Conservation (phyloP, 1,140 invertebrate species). For the Metaphire vulgaris region DNA sequence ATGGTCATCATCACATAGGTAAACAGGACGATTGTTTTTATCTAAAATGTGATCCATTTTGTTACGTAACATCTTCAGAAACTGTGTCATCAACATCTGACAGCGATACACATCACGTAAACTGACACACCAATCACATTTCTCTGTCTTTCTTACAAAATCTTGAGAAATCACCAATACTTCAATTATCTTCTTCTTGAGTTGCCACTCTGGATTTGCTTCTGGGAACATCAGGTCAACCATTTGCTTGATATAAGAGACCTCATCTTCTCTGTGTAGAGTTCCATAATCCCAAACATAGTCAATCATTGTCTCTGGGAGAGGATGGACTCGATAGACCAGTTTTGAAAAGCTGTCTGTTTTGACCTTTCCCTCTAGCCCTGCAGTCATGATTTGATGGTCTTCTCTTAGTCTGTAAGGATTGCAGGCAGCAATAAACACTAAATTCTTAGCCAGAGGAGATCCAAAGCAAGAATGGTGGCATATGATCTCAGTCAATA, state of each 20-base stretch:
- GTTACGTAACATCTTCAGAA: conserved; percentile 21
- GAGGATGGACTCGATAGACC: conserved; percentile 35
- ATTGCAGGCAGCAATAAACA: conserved; percentile 36
- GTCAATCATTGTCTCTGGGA: conserved; percentile 37
- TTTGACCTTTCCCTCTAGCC: conserved; percentile 34
- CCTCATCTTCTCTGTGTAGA: conserved; percentile 34
- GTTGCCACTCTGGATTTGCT: background rate
- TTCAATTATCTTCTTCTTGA: conserved; percentile 5
- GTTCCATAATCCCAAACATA: conserved; percentile 39
- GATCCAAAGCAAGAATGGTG: conserved; percentile 31
- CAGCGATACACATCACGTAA: conserved; percentile 38
- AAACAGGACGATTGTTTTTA: background rate
- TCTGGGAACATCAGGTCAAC: conserved; percentile 19
- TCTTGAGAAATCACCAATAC: conserved; percentile 32
- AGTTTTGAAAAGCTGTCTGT: conserved; percentile 34
- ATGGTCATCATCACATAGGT: too few species aligned
- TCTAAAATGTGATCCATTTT: conserved; percentile 14
- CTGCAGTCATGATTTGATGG: conserved; percentile 30
- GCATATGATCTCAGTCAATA: conserved; percentile 34
- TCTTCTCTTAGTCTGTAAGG: conserved; percentile 33
- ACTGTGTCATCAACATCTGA: conserved; percentile 34
- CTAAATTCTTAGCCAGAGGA: conserved; percentile 32
- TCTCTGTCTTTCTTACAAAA: conserved; percentile 29
- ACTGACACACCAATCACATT: conserved; percentile 34
- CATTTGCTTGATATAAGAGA: conserved; percentile 34